These are phyloP conservation scores for Caenorhabditis remanei DNA, from an alignment of 1,140 invertebrate genomes.

Conservation along the genomic window DNA sequence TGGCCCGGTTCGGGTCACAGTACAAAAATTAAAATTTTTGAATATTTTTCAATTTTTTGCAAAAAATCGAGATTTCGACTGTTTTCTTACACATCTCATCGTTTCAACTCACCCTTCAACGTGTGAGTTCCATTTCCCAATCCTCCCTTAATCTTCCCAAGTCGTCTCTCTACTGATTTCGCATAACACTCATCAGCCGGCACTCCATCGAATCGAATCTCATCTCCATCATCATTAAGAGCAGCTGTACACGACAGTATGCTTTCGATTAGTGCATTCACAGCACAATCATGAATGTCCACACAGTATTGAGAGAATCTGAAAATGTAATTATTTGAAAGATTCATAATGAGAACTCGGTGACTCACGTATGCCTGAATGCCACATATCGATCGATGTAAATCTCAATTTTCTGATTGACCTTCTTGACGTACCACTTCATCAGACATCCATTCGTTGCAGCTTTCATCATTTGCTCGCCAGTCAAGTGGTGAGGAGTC, in stretches of 20 bases:
- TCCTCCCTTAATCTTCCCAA: background rate
- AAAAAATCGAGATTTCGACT: too few species aligned
- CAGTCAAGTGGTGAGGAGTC: constrained; percentile 29
- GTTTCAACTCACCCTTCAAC: background rate
- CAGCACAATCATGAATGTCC: constrained; percentile 3
- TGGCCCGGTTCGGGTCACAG: too few species aligned
- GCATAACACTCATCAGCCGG: constrained; percentile 38
- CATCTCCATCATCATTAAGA: constrained; percentile 21
- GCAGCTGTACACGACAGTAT: background rate
- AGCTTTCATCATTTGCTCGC: constrained; percentile 37
- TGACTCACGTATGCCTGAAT: constrained; percentile 14
- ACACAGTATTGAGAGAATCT: constrained; percentile 40
- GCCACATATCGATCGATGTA: constrained; percentile 21
- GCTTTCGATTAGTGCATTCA: constrained; percentile 48
- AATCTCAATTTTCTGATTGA: constrained; percentile 47
- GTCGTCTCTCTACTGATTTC: background rate
- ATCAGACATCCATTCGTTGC: background rate
- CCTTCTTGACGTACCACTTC: constrained; percentile 47
- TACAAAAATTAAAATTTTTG: too few species aligned
- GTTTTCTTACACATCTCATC: too few species aligned
- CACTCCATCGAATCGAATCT: constrained; percentile 26
- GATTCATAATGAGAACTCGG: background rate
- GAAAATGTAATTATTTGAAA: background rate
- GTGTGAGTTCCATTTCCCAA: background rate
- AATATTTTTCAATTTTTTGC: too few species aligned